Conservation (phyloP, 2,888 invertebrate genomes). For the Dicroscelio sp. region DNA sequence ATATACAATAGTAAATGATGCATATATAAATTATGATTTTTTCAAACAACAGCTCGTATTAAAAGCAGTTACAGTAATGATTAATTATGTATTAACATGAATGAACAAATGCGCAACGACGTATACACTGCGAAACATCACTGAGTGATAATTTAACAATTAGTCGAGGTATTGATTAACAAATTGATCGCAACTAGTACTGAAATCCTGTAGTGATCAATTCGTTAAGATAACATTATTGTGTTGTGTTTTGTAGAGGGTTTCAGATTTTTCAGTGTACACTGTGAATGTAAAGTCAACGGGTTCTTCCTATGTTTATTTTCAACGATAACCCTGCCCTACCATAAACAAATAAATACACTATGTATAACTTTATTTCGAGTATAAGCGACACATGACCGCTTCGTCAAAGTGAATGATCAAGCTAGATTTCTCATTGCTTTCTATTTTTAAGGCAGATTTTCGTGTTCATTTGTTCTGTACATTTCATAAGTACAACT, state of each 20-base stretch:
- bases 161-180: not conserved
- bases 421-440: conserved; percentile 72
- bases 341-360: conserved; percentile 73
- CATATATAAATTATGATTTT: conserved; percentile 54
- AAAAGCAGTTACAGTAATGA: conserved; percentile 58
- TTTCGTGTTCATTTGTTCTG: conserved; percentile 79
- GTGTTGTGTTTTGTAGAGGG: conserved; percentile 30
- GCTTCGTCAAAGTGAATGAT: conserved; percentile 63
- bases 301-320: conserved; percentile 17
- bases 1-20: conserved; percentile 59
- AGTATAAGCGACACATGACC: conserved; percentile 58
- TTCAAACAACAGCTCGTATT: conserved; percentile 61
- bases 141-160: not conserved
- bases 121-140: conserved; percentile 48
- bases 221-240: conserved; percentile 38
- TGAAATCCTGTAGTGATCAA: not conserved
- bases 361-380: conserved; percentile 68
- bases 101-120: conserved; percentile 62
- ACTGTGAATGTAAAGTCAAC: conserved; percentile 78
- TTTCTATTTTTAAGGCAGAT: conserved; percentile 87
- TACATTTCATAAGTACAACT: conserved; percentile 63
- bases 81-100: conserved; percentile 50
- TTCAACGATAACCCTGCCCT: conserved; percentile 71
- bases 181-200: no score
- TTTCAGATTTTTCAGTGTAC: conserved; percentile 26